Base-by-base conservation (phyloP, 2,888 invertebrate species). In the Spodoptera littoralis region DNA sequence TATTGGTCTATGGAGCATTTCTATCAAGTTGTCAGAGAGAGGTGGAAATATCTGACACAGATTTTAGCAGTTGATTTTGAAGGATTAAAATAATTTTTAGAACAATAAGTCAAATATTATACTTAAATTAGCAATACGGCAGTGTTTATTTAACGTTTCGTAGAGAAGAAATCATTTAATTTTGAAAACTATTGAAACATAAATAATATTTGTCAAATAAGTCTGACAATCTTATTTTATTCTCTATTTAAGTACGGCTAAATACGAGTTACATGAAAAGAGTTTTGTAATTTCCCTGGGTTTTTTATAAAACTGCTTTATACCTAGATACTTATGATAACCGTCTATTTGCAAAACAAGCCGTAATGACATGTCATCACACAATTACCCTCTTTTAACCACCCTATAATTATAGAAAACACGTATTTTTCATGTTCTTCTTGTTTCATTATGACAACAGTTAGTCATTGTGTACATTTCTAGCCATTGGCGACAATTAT, bases 401-500 rank as follows among this genome's bases (percentile, higher is more conserved):
- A 60, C 48, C 36, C 45, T 52, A 44, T 56, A 47, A 74, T 76
- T 61, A 63, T n/a, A 62, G 22, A 65, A 60, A 57, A 60, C 12
- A 65, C 13, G 36, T 46, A 12, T 50, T 45, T 64, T 44, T 57
- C 53, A 61, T 27, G 27, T 27, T 27, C 3, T 27, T 27, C 27
- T 4, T 59, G 44, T 62, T 60, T 41, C 47, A 30, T 66, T 59
- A 70, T 45, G 53, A 12, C 54, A 57, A 48, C 53, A 51, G 56
- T 56, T 49, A 57, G 22, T 41, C n/a, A 36, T 36, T 36, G 36
- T 4, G 36, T 36, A 9, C 9, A 36, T 36, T 36, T 36, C 11
- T 9, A 11, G 27, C 65, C 54, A 74, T 70, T 77, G 55, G 18
- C 60, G 53, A 48, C 46, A 75, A 79, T 79, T 77, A 74, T 65